Base-by-base conservation (phyloP, 2,888 invertebrate species). In the Cephus runcator region DNA sequence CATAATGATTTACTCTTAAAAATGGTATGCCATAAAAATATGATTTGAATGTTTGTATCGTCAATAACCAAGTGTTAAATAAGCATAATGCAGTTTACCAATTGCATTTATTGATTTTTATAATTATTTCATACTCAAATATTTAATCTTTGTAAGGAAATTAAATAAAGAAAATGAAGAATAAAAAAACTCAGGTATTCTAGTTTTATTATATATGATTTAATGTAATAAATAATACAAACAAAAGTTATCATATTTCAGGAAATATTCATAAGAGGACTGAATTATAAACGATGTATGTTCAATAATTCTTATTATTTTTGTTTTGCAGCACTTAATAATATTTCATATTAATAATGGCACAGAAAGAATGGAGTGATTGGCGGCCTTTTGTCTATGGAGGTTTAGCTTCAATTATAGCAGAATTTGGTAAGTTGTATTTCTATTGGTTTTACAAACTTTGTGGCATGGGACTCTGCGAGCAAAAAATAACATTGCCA, bases 311-410 rank as follows among this genome's bases (percentile, higher is more conserved):
- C 69, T 73, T 76, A 34, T 78, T 69, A 40, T 34, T 69, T 74
- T 68, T 36, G 9, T 69, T 33, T 79, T 80, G 36, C 69, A 82
- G 85, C 71, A 74, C 33, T 34, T 36, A 73, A 75, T 68, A 75
- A 80, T 76, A 78, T 68, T 56, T 81, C 34, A 79, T 79, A 81
- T 81, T 83, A 86, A 95, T 94, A 90, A 96, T 95, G 95, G 95
- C 95, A 93, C 94, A 95, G 91, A 93, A 94, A 89, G 96, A 97
- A 92, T 97, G 97, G 97, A 94, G 94, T 89, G 97, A 97, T 92
- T 98, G 98, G 97, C 95, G 97, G 92, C 98, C 98, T 90, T 98
- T 98, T 93, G 93, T 98, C 88, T 98, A 97, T 93, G 98, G 98
- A 91, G 98, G 98, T 84, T 91, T 98, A 86, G 98, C 98, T 91